A percentile compares a stretch with the other conserved stretches of the same genome.
phyloP scores from a whole-genome alignment of 2,888 invertebrate genomes.

The Sinotaia quadrata region DNA sequence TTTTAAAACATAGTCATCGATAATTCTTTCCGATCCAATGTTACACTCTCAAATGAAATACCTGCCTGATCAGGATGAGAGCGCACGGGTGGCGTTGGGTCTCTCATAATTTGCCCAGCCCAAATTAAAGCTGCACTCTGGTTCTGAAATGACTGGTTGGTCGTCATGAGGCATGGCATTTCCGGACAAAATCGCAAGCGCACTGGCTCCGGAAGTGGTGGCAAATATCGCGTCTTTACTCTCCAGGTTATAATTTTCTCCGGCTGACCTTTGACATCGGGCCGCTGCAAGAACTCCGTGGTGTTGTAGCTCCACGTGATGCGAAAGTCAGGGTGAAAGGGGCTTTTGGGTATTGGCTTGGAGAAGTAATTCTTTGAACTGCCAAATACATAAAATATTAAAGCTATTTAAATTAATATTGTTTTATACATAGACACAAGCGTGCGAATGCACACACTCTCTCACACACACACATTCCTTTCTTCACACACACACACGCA shows the following conservation, averaged over 20 bases:
- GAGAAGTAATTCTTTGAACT: not conserved
- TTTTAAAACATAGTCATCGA: too few relatives aligned
- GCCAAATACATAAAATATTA: too few relatives aligned
- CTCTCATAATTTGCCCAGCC: constrained; percentile 21
- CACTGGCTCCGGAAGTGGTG: constrained; percentile 26
- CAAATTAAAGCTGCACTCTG: constrained; percentile 19
- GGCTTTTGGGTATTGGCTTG: not conserved
- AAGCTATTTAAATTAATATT: too few relatives aligned
- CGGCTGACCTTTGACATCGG: constrained; percentile 12
- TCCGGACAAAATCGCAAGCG: constrained; percentile 27
- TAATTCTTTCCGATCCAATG: too few relatives aligned
- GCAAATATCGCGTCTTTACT: constrained; percentile 17
- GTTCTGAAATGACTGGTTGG: constrained; percentile 2
- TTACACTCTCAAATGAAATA: too few relatives aligned
- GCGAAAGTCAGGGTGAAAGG: constrained; percentile 10
- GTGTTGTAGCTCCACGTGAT: constrained; percentile 20
- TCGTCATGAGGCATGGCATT: constrained; percentile 27
- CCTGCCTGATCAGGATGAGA: constrained; percentile 22
- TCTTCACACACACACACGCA: too few relatives aligned
- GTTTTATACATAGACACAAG: too few relatives aligned
- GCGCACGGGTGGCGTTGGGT: constrained; percentile 1
- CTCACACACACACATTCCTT: too few relatives aligned
- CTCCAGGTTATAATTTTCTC: constrained; percentile 18
- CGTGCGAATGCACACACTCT: too few relatives aligned
- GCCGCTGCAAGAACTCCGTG: constrained; percentile 9